Conservation (phyloP, 1,140 invertebrate genomes). For the Bilobella aurantiaca region DNA sequence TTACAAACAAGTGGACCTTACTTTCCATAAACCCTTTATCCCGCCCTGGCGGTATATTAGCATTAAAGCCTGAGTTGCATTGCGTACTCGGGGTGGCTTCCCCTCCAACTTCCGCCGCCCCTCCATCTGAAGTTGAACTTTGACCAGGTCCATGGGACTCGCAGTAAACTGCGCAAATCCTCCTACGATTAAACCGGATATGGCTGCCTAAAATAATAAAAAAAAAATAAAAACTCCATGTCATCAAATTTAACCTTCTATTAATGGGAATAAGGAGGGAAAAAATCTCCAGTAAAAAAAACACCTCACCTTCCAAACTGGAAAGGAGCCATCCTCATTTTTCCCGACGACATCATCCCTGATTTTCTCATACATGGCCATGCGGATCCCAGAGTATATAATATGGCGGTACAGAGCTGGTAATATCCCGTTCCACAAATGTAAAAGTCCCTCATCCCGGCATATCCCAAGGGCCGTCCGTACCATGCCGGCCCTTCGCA, state of each 20-base stretch:
- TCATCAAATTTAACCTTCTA: too few relatives aligned
- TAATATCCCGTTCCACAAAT: constrained; percentile 75
- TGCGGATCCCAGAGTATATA: constrained; percentile 61
- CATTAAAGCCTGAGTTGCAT: constrained; percentile 59
- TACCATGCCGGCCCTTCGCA: constrained; percentile 52
- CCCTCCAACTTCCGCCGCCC: constrained; percentile 66
- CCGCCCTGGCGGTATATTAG: constrained; percentile 64
- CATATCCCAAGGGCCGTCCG: constrained; percentile 70
- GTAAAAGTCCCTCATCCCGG: constrained; percentile 61
- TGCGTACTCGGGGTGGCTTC: constrained; percentile 64
- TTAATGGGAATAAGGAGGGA: too few relatives aligned
- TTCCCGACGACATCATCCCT: constrained; percentile 47
- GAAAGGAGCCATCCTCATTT: constrained; percentile 45
- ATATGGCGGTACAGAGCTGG: constrained; percentile 79
- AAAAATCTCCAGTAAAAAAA: too few relatives aligned
- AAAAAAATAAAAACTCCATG: neutral
- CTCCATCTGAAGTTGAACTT: constrained; percentile 90
- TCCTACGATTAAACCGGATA: constrained; percentile 69
- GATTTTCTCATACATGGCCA: constrained; percentile 58
- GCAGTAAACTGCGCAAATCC: constrained; percentile 60
- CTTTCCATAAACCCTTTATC: constrained; percentile 74
- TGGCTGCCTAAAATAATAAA: constrained; percentile 53
- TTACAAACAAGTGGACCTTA: too few relatives aligned
- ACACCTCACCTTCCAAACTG: constrained; percentile 49
- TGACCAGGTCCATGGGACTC: constrained; percentile 79